Conservation (phyloP, 2,797 vertebrate genomes). For the Dallia pectoralis region DNA sequence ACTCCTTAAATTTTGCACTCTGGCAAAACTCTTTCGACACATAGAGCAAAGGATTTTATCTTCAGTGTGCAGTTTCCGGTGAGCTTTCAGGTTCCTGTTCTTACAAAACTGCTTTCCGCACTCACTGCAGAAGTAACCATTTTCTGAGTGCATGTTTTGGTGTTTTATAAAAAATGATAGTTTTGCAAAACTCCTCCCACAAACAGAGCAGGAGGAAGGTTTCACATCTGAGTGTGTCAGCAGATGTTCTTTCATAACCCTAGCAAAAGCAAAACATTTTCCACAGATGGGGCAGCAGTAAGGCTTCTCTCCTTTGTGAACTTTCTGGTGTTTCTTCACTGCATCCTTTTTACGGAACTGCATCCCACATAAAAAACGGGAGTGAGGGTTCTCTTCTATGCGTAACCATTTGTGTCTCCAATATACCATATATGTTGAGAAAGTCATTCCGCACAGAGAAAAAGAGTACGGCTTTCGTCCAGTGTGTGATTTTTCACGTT, state of each 20-base stretch:
- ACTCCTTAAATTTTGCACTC: not conserved
- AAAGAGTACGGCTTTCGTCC: too few species aligned
- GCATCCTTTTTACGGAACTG: constrained; percentile 45
- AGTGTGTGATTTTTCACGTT: not conserved
- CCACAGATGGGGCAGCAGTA: not conserved
- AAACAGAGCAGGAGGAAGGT: not conserved
- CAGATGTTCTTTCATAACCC: constrained; percentile 16
- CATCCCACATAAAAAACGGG: constrained; percentile 27
- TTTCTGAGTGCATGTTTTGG: constrained; percentile 44
- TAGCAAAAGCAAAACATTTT: too few species aligned
- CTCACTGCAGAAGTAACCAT: too few species aligned
- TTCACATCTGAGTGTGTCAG: too few species aligned
- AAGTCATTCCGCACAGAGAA: too few species aligned
- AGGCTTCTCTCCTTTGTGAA: not conserved
- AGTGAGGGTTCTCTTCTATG: not conserved
- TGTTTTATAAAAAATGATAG: not conserved
- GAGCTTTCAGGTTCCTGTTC: too few species aligned
- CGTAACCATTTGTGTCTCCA: too few species aligned
- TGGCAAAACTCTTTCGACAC: too few species aligned
- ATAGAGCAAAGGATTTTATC: too few species aligned
- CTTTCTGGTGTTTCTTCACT: constrained; percentile 1
- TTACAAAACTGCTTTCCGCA: too few species aligned
- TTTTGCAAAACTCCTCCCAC: not conserved
- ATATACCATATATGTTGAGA: too few species aligned
- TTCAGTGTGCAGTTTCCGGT: too few species aligned